Evolutionary conservation across 2,888 invertebrate species (phyloP).

Genomic region (Cerceris rybyensis): DNA sequence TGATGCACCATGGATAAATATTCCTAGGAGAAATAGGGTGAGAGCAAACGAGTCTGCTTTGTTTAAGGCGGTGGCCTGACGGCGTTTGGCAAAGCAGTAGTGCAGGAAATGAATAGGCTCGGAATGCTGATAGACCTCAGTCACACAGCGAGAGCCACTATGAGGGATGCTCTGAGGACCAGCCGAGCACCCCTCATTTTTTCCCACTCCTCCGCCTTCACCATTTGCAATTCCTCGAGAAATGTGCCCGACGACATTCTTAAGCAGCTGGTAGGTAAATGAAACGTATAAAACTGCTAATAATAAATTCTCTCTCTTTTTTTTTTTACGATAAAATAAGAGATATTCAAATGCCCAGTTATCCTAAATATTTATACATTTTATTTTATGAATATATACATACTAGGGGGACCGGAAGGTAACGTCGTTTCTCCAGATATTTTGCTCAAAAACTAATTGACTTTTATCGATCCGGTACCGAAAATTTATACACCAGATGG

Average conservation of each 20-base stretch:
- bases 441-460: too few species aligned
- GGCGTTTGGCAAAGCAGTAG: constrained; percentile 86
- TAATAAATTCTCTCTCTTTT: too few species aligned
- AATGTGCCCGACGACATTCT: constrained; percentile 95
- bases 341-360: too few species aligned
- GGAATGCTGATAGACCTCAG: constrained; percentile 96
- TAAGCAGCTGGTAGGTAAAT: constrained; percentile 83
- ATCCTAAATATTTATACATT: too few species aligned
- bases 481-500: too few species aligned
- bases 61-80: constrained; percentile 77
- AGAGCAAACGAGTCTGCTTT: constrained; percentile 14
- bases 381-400: too few species aligned
- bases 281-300: too few species aligned
- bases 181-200: constrained; percentile 95
- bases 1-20: not conserved
- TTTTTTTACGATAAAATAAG: too few species aligned
- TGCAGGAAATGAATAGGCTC: constrained; percentile 95
- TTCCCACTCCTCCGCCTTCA: constrained; percentile 94
- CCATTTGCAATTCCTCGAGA: constrained; percentile 92
- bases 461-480: too few species aligned
- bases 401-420: too few species aligned
- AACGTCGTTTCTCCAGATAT: too few species aligned
- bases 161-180: constrained; percentile 90
- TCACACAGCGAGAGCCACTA: constrained; percentile 93
- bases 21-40: not conserved